Conservation (phyloP, 2,888 invertebrate genomes). For the Folsomia candida region DNA sequence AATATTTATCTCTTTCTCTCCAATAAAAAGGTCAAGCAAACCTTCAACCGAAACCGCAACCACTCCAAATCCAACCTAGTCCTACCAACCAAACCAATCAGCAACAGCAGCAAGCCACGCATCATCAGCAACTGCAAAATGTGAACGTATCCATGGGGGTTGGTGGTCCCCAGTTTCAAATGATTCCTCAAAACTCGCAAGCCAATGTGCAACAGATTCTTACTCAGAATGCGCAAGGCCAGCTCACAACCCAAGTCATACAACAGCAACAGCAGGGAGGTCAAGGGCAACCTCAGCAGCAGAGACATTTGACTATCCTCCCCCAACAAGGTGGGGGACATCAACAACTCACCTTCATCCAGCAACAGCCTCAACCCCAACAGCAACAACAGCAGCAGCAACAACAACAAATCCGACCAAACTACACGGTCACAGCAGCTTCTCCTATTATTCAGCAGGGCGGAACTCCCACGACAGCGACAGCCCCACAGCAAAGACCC, state of each 20-base stretch:
- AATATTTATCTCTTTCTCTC: too few relatives aligned
- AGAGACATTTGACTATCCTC: conserved; percentile 43
- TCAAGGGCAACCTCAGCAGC: conserved; percentile 46
- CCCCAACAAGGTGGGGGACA: conserved; percentile 33
- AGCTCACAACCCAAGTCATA: conserved; percentile 42
- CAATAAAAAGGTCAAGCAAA: conserved; percentile 38
- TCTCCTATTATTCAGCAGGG: not conserved
- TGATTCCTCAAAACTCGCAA: conserved; percentile 47
- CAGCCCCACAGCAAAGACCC: conserved; percentile 37
- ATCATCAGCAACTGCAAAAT: conserved; percentile 54
- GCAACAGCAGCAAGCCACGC: conserved; percentile 42
- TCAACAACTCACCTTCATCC: conserved; percentile 42
- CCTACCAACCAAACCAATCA: conserved; percentile 34
- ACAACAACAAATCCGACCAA: conserved; percentile 43
- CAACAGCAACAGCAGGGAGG: conserved; percentile 50
- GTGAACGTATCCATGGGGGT: conserved; percentile 51
- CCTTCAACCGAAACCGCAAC: conserved; percentile 45
- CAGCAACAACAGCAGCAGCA: conserved; percentile 38
- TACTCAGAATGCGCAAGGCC: conserved; percentile 33
- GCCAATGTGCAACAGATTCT: conserved; percentile 39
- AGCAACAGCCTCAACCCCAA: conserved; percentile 30
- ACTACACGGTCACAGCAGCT: conserved; percentile 35
- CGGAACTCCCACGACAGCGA: conserved; percentile 25
- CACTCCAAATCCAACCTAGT: conserved; percentile 46
- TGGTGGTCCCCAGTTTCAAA: conserved; percentile 44